Evolutionary conservation across 2,113 vertebrate genomes (phyloP).

Genomic region (Synchiropus splendidus): DNA sequence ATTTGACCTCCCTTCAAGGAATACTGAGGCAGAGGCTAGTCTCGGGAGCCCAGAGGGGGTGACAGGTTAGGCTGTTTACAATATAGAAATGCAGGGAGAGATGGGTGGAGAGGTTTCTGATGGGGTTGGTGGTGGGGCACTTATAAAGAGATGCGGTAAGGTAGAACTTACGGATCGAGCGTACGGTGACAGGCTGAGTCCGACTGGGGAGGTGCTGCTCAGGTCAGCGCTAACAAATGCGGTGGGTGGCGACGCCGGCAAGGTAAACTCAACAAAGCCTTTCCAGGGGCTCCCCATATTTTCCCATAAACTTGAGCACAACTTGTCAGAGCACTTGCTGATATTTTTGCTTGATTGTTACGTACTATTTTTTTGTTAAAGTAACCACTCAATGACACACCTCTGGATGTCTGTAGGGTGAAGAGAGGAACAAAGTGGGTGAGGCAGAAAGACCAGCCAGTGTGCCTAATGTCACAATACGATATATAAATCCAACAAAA

Average conservation of each 20-base stretch:
- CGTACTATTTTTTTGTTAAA: slow-evolving; percentile 22
- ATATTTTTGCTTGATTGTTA: slow-evolving; percentile 38
- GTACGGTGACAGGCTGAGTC: slow-evolving; percentile 73
- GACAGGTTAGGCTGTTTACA: slow-evolving; percentile 61
- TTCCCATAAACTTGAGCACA: slow-evolving; percentile 67
- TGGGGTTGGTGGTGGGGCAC: slow-evolving; percentile 39
- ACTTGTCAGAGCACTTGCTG: slow-evolving; percentile 58
- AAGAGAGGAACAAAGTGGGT: slow-evolving; percentile 62
- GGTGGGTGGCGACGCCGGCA: slow-evolving; percentile 70
- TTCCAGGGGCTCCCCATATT: slow-evolving; percentile 73
- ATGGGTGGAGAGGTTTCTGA: slow-evolving; percentile 51
- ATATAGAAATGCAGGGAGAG: slow-evolving; percentile 54
- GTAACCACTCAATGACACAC: slow-evolving; percentile 64
- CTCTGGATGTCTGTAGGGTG: slow-evolving; percentile 70
- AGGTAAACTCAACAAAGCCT: slow-evolving; percentile 72
- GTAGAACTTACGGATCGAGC: slow-evolving; percentile 71
- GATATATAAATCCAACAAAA: no score
- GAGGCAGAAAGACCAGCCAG: slow-evolving; percentile 59
- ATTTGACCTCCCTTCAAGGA: slow-evolving; percentile 3
- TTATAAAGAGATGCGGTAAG: slow-evolving; percentile 45
- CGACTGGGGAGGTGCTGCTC: slow-evolving; percentile 70
- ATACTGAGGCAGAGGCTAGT: slow-evolving; percentile 62
- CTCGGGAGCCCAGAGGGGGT: slow-evolving; percentile 60
- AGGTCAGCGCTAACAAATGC: slow-evolving; percentile 69
- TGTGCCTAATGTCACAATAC: slow-evolving; percentile 51